Evolutionary conservation across 2,888 invertebrate genomes (phyloP), one percentile per base, ranked within the genome.

Genomic region (Dasysyrphus tricinctus): DNA sequence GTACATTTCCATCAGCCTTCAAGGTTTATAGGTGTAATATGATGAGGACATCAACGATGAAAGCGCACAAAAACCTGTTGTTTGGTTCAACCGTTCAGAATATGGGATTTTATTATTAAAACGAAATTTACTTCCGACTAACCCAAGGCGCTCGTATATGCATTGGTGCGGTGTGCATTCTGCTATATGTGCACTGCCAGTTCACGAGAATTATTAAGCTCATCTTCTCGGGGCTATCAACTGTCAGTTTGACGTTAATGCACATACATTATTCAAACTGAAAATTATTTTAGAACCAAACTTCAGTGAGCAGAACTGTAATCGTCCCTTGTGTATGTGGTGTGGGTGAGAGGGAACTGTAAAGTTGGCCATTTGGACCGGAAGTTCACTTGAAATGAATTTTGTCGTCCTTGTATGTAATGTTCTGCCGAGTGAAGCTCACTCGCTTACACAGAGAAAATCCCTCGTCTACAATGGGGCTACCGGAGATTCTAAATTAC

Each of bases 41-140:
- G n/a, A n/a, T 47, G 47, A 11, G 39, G 11, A 11, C 2, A 47
- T 32, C 19, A 42, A 47, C 59, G 59, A 51, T 67, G 19, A 37
- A 61, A 16, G 59, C 67, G 16, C 59, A 73, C 59, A 61, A 47
- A 54, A 61, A 69, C 69, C 54, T 54, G 24, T 47, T 54, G 69
- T 49, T 12, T 57, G 24, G 54, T 39, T 39, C 49, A 67, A 51
- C 67, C 44, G 75, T 39, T 54, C 65, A 61, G 59, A 73, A 24
- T 80, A 59, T 59, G 16, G 47, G 72, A 69, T 79, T 76, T 80
- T 84, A 72, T 72, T 76, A 65, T 32, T 32, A 42, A 67, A 76
- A 59, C 75, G 51, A 76, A 76, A 73, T 69, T 59, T 51, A 76
- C 80, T 80, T 84, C 80, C 76, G 84, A 51, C 67, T 54, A 37